phyloP scores from a whole-genome alignment of 2,888 invertebrate species.

The Caenorhabditis angaria region DNA sequence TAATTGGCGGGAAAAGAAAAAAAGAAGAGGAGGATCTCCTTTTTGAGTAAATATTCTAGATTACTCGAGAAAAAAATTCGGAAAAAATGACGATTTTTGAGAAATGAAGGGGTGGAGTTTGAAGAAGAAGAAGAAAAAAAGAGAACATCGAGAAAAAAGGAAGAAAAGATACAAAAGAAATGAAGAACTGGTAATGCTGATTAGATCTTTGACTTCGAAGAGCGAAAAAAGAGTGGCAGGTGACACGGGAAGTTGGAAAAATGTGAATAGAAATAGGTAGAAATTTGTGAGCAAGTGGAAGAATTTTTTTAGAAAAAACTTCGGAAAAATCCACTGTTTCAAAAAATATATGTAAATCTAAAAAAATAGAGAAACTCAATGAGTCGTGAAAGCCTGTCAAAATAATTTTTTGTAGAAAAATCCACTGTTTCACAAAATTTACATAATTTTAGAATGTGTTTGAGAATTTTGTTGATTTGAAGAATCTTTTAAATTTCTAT shows the following conservation, averaged over 20 bases:
- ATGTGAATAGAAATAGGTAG: not conserved
- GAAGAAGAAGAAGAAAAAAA: not conserved
- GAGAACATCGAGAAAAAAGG: not conserved
- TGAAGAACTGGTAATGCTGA: constrained; percentile 1
- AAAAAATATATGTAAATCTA: not conserved
- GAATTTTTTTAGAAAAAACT: not conserved
- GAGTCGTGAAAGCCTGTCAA: too few species aligned
- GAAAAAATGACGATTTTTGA: too few species aligned
- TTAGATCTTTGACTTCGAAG: too few species aligned
- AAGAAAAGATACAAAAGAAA: not conserved
- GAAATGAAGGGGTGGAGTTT: too few species aligned
- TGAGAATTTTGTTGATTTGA: too few species aligned
- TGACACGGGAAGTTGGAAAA: too few species aligned
- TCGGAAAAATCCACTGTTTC: not conserved
- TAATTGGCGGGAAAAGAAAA: not conserved
- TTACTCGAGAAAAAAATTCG: too few species aligned
- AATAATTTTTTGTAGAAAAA: not conserved
- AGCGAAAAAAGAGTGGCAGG: too few species aligned
- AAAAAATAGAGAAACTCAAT: too few species aligned
- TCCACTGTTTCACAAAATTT: not conserved
- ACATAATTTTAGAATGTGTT: not conserved
- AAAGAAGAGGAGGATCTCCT: not conserved
- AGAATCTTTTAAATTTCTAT: too few species aligned
- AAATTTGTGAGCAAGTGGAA: not conserved
- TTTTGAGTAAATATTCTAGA: too few species aligned